Conservation (phyloP, 2,888 invertebrate species). For the Tenthredo mesomela region DNA sequence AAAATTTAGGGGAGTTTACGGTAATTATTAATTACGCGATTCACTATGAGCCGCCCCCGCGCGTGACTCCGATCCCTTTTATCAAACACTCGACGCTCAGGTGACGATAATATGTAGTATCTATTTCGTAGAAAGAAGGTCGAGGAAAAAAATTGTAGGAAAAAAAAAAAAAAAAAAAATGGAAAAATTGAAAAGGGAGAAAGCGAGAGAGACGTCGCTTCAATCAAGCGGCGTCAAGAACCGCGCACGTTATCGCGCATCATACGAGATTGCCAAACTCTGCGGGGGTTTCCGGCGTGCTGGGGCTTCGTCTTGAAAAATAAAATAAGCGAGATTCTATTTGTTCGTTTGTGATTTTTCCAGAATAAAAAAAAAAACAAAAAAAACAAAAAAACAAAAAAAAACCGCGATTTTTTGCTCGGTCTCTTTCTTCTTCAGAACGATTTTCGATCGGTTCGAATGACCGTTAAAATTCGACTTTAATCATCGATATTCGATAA, state of each 20-base stretch:
- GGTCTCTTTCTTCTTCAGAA: neutral
- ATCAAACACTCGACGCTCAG: neutral
- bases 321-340: neutral
- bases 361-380: neutral
- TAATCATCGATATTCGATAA: neutral
- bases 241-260: neutral
- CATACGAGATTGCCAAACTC: conserved; percentile 24
- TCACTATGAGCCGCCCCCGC: neutral
- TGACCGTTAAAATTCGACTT: neutral
- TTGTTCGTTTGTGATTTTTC: neutral
- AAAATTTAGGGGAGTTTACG: neutral
- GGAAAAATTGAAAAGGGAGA: neutral
- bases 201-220: neutral
- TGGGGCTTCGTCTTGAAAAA: conserved; percentile 38
- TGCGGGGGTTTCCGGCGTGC: conserved; percentile 20
- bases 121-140: neutral
- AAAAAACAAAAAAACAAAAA: neutral
- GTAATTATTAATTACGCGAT: neutral
- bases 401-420: neutral
- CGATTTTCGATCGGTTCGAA: neutral
- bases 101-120: neutral
- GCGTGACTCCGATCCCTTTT: neutral
- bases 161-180: neutral
- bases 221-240: neutral
- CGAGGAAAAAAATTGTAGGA: neutral